phyloP scores from a whole-genome alignment of 2,113 vertebrate species.

The Eublepharis macularius region DNA sequence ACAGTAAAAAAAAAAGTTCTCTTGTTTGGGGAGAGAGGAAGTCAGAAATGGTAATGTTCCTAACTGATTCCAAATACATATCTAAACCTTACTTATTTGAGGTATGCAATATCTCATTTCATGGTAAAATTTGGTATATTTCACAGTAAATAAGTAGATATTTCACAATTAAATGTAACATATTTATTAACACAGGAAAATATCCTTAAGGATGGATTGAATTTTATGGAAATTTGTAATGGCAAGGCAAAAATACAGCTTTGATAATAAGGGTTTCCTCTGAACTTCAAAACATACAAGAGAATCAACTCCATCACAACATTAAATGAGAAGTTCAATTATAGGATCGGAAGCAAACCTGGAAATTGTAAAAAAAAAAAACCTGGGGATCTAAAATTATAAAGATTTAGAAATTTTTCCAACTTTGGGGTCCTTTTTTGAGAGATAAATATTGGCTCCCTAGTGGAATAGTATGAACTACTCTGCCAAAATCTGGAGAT shows the following conservation, averaged over 20 bases:
- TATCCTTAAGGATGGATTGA: neutral
- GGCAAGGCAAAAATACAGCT: neutral
- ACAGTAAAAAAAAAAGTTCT: too few species aligned
- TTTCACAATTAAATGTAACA: neutral
- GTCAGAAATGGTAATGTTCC: neutral
- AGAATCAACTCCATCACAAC: neutral
- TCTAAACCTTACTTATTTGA: neutral
- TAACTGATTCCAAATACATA: neutral
- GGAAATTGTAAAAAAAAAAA: neutral
- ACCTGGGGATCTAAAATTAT: neutral
- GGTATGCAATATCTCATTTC: neutral
- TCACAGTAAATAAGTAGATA: neutral
- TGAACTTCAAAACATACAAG: neutral
- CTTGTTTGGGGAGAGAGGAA: neutral
- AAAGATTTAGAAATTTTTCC: neutral
- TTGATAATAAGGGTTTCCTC: neutral
- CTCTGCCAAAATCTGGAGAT: neutral
- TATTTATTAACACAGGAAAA: neutral
- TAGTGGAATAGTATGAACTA: too few species aligned
- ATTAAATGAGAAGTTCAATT: neutral
- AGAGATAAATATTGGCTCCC: neutral
- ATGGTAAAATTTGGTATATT: neutral
- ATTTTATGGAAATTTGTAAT: neutral
- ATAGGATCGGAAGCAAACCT: neutral
- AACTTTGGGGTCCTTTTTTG: neutral